phyloP scores from a whole-genome alignment of 2,888 invertebrate genomes.

The Chrysina gloriosa region DNA sequence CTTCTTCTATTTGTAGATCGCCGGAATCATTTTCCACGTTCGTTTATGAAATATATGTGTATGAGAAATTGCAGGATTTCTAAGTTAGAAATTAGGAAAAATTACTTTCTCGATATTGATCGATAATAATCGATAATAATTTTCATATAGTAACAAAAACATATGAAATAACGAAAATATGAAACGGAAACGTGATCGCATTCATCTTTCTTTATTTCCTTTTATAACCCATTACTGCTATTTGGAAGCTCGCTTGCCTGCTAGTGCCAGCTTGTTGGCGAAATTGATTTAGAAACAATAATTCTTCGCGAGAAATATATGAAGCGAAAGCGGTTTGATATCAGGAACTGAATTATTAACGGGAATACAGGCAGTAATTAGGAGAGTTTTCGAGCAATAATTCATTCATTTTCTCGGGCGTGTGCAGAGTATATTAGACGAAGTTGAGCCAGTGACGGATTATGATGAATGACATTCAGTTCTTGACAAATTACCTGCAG shows the following conservation, averaged over 20 bases:
- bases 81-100: too few relatives aligned
- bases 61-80: too few relatives aligned
- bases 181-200: too few relatives aligned
- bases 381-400: conserved; percentile 8
- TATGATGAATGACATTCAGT: conserved; percentile 14
- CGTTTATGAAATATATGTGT: too few relatives aligned
- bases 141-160: too few relatives aligned
- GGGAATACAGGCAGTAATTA: conserved; percentile 5
- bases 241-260: too few relatives aligned
- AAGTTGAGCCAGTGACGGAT: conserved; percentile 17
- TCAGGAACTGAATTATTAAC: conserved; percentile 1
- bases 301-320: not conserved
- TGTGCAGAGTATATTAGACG: not conserved
- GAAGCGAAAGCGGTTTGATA: not conserved
- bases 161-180: too few relatives aligned
- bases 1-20: not conserved
- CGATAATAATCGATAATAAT: too few relatives aligned
- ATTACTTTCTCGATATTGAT: too few relatives aligned
- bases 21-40: too few relatives aligned
- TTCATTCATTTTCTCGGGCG: not conserved
- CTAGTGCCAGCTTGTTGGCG: too few relatives aligned
- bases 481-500: conserved; percentile 16
- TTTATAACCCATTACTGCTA: too few relatives aligned
- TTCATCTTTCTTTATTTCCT: not conserved
- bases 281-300: not conserved